These are phyloP conservation scores for Ricordea florida DNA, from an alignment of 92 coral and sea anemone genomes.

Conservation along the genomic window DNA sequence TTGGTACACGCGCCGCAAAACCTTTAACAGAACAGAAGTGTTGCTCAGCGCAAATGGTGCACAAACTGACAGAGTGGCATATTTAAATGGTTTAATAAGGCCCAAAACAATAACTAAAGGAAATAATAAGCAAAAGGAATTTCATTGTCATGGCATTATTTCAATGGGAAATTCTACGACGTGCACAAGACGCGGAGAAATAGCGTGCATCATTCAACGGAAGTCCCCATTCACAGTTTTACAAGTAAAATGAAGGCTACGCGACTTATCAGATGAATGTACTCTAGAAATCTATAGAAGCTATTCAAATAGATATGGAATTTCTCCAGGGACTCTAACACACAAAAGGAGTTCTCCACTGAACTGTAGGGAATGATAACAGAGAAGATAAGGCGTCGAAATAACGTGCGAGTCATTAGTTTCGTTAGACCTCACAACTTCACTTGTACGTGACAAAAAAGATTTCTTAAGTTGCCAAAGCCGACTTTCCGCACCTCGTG, in stretches of 20 bases:
- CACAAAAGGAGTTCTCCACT: conserved; percentile 85
- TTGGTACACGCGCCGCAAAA: conserved; percentile 72
- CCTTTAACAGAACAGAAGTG: conserved; percentile 69
- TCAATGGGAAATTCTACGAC: conserved; percentile 90
- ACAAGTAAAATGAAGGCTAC: conserved; percentile 76
- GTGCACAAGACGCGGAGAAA: conserved; percentile 79
- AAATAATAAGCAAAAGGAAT: conserved; percentile 89
- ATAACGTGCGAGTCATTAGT: conserved; percentile 21
- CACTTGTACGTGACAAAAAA: conserved; percentile 36
- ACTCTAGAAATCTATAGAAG: conserved; percentile 75
- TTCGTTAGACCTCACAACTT: conserved; percentile 19
- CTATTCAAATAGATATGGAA: conserved; percentile 84
- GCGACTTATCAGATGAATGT: conserved; percentile 82
- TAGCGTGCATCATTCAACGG: conserved; percentile 80
- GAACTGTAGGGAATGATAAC: conserved; percentile 77
- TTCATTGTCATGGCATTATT: conserved; percentile 85
- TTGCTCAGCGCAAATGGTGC: conserved; percentile 57
- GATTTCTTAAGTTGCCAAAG: conserved; percentile 19
- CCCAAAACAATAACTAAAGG: conserved; percentile 85
- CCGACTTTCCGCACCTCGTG: conserved; percentile 20
- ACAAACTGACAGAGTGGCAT: conserved; percentile 43
- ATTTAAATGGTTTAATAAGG: conserved; percentile 67
- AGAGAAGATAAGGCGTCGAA: conserved; percentile 65
- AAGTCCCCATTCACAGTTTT: conserved; percentile 87
- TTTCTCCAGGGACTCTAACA: conserved; percentile 78